Evolutionary conservation across 2,113 vertebrate species (phyloP), one percentile per base, ranked within the genome.

Genomic region (Halcyon malimbica): DNA sequence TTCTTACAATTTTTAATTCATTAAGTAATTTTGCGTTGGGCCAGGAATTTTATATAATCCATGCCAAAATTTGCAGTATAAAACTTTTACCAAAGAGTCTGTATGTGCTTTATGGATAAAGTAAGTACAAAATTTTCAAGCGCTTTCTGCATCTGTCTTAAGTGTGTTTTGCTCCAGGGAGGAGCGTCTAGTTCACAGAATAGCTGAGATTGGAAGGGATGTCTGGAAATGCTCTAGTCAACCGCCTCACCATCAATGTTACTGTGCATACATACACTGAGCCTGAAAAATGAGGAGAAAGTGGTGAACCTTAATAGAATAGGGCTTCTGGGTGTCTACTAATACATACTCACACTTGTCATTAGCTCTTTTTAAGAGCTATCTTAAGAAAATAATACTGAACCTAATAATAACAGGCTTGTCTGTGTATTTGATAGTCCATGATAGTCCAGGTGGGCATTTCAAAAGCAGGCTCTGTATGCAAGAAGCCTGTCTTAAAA

Each of bases 201-300:
- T 7, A n/a, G 24, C 68, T 23, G 29, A 11, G 31, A 3, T 54
- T 39, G 69, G 71, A 48, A 56, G 35, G 16, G 11, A 4, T 53
- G 62, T n/a, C 37, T 81, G 83, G 42, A 42, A 73, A 24, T 9
- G 18, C 7, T n/a, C 17, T 63, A 16, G 14, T 25, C 41, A 51
- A 1, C 57, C 29, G 39, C 2, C 23, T 42, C 64, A 1, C 53
- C 15, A 5, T 21, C 19, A 4, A 0, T 41, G 48, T 8, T 46
- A 2, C 44, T 75, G 42, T 6, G 69, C 3, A 1, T 28, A 3
- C 21, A 0, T 13, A 17, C 19, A 1, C 20, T 8, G 33, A n/a
- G 39, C 25, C n/a, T 67, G 70, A n/a, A 63, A 37, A 28, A 11
- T 42, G 14, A 67, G 42, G 28, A 35, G 28, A 21, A 63, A 13